These are phyloP conservation scores for Steinernema carpocapsae DNA, from an alignment of 2,888 invertebrate genomes.

Conservation along the genomic window DNA sequence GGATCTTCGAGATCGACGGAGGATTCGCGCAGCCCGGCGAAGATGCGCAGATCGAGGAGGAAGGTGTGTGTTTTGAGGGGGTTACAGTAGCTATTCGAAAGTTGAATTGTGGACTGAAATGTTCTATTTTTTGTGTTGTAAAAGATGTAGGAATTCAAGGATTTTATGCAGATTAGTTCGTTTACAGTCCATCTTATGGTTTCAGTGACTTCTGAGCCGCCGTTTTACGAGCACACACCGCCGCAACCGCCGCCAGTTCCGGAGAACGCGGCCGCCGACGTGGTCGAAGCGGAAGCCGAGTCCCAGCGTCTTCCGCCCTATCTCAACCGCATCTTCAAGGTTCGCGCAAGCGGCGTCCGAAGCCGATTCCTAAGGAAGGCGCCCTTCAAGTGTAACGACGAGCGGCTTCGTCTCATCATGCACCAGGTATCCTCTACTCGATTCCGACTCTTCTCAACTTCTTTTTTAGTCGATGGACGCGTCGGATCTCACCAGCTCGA, in stretches of 20 bases:
- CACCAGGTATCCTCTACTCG: neutral
- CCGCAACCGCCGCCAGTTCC: neutral
- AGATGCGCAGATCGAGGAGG: neutral
- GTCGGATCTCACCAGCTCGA: neutral
- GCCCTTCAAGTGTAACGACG: constrained; percentile 4
- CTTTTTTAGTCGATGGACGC: neutral
- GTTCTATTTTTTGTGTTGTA: too few species aligned
- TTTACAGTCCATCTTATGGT: neutral
- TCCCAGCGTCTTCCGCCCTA: neutral
- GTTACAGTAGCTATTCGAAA: neutral
- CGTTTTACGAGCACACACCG: neutral
- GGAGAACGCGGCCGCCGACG: neutral
- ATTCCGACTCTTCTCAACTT: neutral
- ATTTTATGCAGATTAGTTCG: neutral
- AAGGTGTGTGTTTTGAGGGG: neutral
- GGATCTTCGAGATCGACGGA: neutral
- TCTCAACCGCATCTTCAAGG: neutral
- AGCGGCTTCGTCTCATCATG: constrained; percentile 6
- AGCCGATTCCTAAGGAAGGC: neutral
- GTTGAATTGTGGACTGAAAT: too few species aligned
- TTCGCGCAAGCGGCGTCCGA: neutral
- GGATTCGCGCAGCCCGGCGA: neutral
- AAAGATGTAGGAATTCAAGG: too few species aligned
- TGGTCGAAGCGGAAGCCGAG: neutral
- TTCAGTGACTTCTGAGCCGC: constrained; percentile 7